Base-by-base conservation (phyloP, 2,113 vertebrate species). In the Vulpes lagopus region DNA sequence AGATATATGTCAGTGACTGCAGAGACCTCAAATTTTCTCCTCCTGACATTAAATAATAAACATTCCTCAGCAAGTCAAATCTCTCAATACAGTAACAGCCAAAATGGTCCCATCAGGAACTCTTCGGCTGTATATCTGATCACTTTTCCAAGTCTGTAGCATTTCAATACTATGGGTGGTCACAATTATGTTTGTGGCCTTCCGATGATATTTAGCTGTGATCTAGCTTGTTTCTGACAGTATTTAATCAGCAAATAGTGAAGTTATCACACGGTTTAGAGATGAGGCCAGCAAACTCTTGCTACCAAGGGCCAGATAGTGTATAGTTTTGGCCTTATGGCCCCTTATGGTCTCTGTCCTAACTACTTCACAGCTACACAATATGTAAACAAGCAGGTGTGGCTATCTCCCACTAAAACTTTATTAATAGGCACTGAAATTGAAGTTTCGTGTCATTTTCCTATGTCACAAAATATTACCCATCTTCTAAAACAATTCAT, bases 41-140 rank as follows among this genome's bases (percentile, higher is more conserved):
- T 12, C 25, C 6, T 12, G 79, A 92, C 16, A 89, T 59, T 78
- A 93, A 62, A 55, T 81, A 88, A 96, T 88, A 87, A 73, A 55
- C 20, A 53, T 53, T 91, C 8, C 53, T 89, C 16, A 51, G 11
- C 23, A 91, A 85, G 32, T 62, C 84, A 83, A 80, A 74, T 74
- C 11, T 80, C 19, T 53, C 25, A 94, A 38, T 22, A 64, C 30
- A 80, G 64, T 86, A 79, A 22, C 10, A 95, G 49, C 32, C 35
- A 60, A 67, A 93, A 84, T 62, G 32, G 1, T 2, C 0, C 19
- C 71, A 88, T 22, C 1, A 57, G 94, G 81, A 91, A 53, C 30
- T 53, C 23, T 43, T 27, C 64, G 20, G 11, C 3, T 84, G 7
- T 60, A 59, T 79, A 80, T 55, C 25, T 38, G 38, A 73, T 1